A percentile compares a stretch with the other conserved stretches of the same genome.
These are phyloP conservation scores for Leptosomus discolor DNA, from an alignment of 2,113 vertebrate genomes.

Conservation along the genomic window DNA sequence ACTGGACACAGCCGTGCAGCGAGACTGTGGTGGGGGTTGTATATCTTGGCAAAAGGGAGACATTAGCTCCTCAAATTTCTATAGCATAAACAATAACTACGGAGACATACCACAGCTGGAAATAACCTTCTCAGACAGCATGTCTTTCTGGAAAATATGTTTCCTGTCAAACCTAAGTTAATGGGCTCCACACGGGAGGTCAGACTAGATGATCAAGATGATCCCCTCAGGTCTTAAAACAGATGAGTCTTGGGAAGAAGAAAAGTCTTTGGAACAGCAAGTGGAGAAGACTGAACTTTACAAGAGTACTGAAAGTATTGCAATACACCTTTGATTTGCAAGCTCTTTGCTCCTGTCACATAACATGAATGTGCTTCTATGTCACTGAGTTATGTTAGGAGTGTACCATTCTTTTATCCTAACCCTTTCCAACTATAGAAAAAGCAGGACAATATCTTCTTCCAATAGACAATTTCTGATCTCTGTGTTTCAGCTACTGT, in stretches of 20 bases:
- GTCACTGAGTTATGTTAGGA: background rate
- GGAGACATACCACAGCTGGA: conserved; percentile 34
- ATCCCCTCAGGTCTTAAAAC: background rate
- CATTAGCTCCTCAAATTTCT: conserved; percentile 26
- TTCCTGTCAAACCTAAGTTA: background rate
- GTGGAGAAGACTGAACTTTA: background rate
- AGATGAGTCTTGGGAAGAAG: background rate
- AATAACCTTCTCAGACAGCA: conserved; percentile 20
- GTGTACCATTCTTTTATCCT: background rate
- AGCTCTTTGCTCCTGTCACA: background rate
- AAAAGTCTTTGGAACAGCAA: background rate
- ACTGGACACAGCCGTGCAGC: background rate
- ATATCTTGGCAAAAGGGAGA: background rate
- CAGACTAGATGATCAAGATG: background rate
- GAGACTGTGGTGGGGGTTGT: background rate
- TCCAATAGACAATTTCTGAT: background rate
- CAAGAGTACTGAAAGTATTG: background rate
- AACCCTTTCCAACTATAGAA: background rate
- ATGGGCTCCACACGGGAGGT: background rate
- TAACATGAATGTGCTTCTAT: background rate
- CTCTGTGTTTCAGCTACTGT: background rate
- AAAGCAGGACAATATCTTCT: background rate
- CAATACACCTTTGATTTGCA: background rate
- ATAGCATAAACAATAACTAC: conserved; percentile 34
- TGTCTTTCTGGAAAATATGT: conserved; percentile 18